A percentile compares a stretch with the other conserved stretches of the same genome.
These are phyloP conservation scores for Gavialis gangeticus DNA, from an alignment of 2,113 vertebrate species.

Conservation along the genomic window DNA sequence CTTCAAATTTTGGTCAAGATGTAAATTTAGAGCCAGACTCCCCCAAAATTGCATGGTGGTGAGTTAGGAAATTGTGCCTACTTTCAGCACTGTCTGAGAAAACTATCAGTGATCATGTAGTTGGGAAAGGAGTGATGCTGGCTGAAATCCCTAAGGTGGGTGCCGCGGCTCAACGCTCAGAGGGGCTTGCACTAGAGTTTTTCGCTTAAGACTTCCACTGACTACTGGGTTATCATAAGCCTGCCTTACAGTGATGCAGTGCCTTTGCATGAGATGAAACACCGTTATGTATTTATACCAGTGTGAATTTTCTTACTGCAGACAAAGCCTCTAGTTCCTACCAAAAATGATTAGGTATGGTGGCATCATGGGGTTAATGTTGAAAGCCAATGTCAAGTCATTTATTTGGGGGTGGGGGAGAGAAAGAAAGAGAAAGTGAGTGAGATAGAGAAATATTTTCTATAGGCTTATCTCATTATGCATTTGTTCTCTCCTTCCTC, in stretches of 20 bases:
- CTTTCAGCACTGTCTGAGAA: rapidly evolving
- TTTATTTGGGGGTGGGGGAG: background rate
- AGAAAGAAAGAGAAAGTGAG: background rate
- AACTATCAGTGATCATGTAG: rapidly evolving
- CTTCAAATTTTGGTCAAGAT: background rate
- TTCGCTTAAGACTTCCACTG: background rate
- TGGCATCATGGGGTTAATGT: background rate
- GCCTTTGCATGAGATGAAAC: background rate
- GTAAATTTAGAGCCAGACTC: background rate
- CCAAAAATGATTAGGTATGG: background rate
- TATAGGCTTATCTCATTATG: background rate
- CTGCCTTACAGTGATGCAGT: background rate
- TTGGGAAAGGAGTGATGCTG: background rate
- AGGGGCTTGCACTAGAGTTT: background rate
- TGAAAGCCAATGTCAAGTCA: background rate
- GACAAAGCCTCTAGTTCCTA: background rate
- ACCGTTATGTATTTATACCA: background rate
- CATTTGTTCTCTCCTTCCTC: constrained; percentile 43
- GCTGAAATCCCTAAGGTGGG: background rate
- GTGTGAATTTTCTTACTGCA: background rate
- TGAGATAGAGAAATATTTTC: constrained; percentile 10
- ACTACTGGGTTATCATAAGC: background rate
- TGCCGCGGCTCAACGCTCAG: background rate
- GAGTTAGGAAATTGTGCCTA: background rate
- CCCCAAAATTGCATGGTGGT: background rate